A percentile compares a stretch with the other conserved stretches of the same genome.
phyloP scores from a whole-genome alignment of 1,140 invertebrate species.

The Drosophila lowei region DNA sequence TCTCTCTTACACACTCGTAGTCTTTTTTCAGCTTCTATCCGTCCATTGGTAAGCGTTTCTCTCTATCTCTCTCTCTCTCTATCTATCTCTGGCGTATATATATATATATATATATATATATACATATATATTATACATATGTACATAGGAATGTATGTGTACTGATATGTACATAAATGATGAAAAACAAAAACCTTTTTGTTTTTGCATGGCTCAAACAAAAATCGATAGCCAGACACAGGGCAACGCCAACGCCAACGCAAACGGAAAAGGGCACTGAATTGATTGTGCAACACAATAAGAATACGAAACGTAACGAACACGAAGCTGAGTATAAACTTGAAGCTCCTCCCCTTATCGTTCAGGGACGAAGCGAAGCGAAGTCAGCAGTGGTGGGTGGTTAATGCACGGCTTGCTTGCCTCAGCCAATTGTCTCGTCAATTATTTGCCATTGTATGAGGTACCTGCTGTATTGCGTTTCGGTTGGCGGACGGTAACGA shows the following conservation, averaged over 20 bases:
- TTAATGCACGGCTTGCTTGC: constrained; percentile 57
- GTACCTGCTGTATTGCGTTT: constrained; percentile 35
- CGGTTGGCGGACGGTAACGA: constrained; percentile 50
- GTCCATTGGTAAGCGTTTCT: constrained; percentile 10
- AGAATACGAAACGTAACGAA: constrained; percentile 9
- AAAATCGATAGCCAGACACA: constrained; percentile 54
- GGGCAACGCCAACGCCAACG: constrained; percentile 8
- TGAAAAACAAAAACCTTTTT: constrained; percentile 47
- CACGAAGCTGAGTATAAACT: constrained; percentile 18
- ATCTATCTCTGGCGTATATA: background rate
- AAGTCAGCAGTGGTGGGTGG: constrained; percentile 18
- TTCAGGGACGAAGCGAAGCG: constrained; percentile 3
- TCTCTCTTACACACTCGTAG: too few relatives aligned
- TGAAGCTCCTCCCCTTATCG: constrained; percentile 60
- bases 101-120: background rate
- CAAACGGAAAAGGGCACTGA: constrained; percentile 36
- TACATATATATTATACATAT: constrained; percentile 1
- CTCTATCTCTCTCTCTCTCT: constrained; percentile 10
- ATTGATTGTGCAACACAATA: constrained; percentile 50
- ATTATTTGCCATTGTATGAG: constrained; percentile 63
- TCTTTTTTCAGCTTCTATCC: too few relatives aligned
- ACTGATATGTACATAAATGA: constrained; percentile 11
- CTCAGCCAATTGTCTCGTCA: constrained; percentile 74
- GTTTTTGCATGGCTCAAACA: constrained; percentile 33
- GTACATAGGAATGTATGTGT: too few relatives aligned